Evolutionary conservation across 2,113 vertebrate species (phyloP).

Genomic region (Phyllopteryx taeniolatus): DNA sequence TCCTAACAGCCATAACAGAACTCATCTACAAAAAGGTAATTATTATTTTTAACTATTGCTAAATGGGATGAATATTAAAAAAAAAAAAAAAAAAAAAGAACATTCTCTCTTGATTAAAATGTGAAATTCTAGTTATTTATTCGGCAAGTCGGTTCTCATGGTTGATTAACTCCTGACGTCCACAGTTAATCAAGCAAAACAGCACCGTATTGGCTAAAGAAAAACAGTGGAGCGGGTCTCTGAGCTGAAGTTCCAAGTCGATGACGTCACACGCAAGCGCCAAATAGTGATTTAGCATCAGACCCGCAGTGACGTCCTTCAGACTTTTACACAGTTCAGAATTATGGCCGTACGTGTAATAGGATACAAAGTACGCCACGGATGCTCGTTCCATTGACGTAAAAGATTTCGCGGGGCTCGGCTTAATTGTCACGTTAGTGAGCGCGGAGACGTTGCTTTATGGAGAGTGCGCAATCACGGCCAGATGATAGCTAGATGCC

Average conservation of each 20-base stretch:
- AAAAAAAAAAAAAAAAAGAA: neutral
- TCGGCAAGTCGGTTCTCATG: neutral
- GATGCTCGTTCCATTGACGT: slow-evolving; percentile 34
- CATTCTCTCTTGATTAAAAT: neutral
- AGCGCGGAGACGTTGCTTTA: slow-evolving; percentile 43
- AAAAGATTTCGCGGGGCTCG: slow-evolving; percentile 33
- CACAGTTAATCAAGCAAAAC: neutral
- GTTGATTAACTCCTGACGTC: neutral
- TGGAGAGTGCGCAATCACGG: slow-evolving; percentile 53
- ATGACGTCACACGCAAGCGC: neutral
- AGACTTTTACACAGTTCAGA: slow-evolving; percentile 8
- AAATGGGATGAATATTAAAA: neutral
- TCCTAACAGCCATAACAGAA: neutral
- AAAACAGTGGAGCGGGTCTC: neutral
- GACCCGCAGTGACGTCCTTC: neutral
- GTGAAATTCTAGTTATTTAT: neutral
- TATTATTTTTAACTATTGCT: no score
- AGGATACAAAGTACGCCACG: slow-evolving; percentile 26
- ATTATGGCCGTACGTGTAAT: slow-evolving; percentile 9
- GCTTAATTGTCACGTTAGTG: slow-evolving; percentile 46
- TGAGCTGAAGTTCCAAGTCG: neutral
- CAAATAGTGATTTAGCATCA: neutral
- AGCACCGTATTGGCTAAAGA: no score
- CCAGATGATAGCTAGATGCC: slow-evolving; percentile 36
- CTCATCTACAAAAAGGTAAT: neutral